phyloP scores from a whole-genome alignment of 2,113 vertebrate genomes.

The Lycaon pictus region DNA sequence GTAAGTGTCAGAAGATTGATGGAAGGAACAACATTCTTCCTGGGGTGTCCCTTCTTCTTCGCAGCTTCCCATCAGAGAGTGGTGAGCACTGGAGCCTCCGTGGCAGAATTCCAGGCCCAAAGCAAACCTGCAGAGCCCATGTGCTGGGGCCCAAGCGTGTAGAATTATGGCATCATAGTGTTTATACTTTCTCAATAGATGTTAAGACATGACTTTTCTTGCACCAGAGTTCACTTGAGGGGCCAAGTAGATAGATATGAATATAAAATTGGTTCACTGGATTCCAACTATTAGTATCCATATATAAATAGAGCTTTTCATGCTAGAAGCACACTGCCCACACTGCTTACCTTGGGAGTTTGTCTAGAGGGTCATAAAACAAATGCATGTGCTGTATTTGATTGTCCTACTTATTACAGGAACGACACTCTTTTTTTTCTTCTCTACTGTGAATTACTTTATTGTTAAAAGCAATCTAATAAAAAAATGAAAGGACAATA shows the following conservation, averaged over 20 bases:
- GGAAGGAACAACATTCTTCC: too few relatives aligned
- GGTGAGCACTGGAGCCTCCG: not conserved
- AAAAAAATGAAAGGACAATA: conserved; percentile 23
- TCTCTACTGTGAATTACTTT: not conserved
- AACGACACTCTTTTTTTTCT: not conserved
- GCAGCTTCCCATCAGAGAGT: not conserved
- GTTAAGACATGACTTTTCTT: not conserved
- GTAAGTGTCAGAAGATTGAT: not conserved
- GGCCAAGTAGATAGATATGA: not conserved
- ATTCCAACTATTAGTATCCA: not conserved
- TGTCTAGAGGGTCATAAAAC: not conserved
- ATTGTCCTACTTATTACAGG: not conserved
- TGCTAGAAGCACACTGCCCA: not conserved
- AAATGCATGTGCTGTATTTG: not conserved
- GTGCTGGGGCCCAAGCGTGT: not conserved
- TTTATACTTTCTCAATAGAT: not conserved
- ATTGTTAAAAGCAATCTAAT: conserved; percentile 33
- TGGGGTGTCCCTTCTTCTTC: not conserved
- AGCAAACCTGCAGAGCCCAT: not conserved
- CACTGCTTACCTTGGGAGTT: not conserved
- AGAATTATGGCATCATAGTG: not conserved
- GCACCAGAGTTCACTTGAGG: not conserved
- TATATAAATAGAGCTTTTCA: not conserved
- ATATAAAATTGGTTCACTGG: not conserved
- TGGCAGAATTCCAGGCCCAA: not conserved